These are phyloP conservation scores for Drosophila arawakana DNA, from an alignment of 1,140 invertebrate genomes.

Conservation along the genomic window DNA sequence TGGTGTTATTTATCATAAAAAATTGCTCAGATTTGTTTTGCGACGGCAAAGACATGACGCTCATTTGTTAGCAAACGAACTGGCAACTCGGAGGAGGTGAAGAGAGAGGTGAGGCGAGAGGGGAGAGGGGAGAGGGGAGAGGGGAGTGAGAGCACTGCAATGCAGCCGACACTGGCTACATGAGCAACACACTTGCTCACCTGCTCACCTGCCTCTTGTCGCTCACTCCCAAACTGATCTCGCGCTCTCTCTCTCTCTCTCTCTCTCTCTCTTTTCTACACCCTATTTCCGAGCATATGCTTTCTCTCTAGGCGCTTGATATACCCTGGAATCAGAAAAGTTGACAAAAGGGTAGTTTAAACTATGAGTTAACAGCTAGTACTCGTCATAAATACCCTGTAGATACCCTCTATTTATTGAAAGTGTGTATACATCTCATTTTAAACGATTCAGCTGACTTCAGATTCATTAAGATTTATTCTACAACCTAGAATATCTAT, in stretches of 20 bases:
- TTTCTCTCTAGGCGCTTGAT: conserved; percentile 26
- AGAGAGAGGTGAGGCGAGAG: too few species aligned
- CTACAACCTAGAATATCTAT: neutral
- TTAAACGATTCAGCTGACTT: too few species aligned
- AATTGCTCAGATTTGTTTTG: conserved; percentile 82
- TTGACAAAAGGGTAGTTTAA: neutral
- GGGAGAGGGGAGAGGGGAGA: neutral
- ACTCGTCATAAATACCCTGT: neutral
- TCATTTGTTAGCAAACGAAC: conserved; percentile 74
- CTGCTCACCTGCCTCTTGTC: neutral
- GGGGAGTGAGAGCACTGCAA: neutral
- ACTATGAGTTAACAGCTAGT: neutral
- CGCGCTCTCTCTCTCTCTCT: neutral
- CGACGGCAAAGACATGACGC: conserved; percentile 80
- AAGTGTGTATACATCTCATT: too few species aligned
- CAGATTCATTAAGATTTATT: neutral
- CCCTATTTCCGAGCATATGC: neutral
- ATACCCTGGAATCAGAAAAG: conserved; percentile 11
- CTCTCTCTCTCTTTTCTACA: too few species aligned
- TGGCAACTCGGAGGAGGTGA: conserved; percentile 47
- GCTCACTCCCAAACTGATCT: neutral
- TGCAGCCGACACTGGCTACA: conserved; percentile 6
- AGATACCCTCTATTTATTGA: neutral
- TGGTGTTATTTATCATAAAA: conserved; percentile 82
- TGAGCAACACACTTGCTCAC: conserved; percentile 6